Conservation (phyloP, 2,888 invertebrate species). For the Fissipunctia ypsillon region DNA sequence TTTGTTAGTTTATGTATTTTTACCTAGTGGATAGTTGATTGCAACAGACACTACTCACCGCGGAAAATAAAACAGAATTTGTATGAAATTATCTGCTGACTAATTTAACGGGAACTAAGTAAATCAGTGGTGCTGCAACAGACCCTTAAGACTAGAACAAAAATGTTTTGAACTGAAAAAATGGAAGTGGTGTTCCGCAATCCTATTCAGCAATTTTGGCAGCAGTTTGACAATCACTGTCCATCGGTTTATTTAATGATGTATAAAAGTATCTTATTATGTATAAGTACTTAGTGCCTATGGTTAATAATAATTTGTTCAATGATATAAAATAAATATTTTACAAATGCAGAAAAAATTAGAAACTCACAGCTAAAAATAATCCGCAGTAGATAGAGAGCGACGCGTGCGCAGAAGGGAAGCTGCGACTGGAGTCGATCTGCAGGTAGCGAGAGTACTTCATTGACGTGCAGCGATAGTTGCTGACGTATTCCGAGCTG, state of each 20-base stretch:
- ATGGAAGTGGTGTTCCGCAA: no score
- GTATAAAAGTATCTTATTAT: no score
- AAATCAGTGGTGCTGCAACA: background rate
- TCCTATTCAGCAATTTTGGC: background rate
- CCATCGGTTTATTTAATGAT: background rate
- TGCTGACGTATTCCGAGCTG: constrained; percentile 90
- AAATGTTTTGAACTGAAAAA: background rate
- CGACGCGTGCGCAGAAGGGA: constrained; percentile 95
- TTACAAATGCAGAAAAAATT: background rate
- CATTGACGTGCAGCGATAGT: constrained; percentile 92
- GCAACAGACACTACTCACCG: background rate
- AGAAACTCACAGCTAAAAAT: constrained; percentile 91
- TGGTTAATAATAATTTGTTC: no score
- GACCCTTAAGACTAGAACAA: background rate
- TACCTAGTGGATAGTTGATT: background rate
- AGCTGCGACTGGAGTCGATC: constrained; percentile 92
- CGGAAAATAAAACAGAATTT: background rate
- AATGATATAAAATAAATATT: background rate
- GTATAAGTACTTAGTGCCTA: no score
- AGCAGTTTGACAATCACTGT: background rate
- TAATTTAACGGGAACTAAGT: background rate
- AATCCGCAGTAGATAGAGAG: constrained; percentile 92
- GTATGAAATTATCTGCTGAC: background rate
- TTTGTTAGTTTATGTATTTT: background rate
- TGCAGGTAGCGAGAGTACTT: constrained; percentile 90